phyloP scores from a whole-genome alignment of 2,113 vertebrate species.

The Rhegmatorhina hoffmannsi region DNA sequence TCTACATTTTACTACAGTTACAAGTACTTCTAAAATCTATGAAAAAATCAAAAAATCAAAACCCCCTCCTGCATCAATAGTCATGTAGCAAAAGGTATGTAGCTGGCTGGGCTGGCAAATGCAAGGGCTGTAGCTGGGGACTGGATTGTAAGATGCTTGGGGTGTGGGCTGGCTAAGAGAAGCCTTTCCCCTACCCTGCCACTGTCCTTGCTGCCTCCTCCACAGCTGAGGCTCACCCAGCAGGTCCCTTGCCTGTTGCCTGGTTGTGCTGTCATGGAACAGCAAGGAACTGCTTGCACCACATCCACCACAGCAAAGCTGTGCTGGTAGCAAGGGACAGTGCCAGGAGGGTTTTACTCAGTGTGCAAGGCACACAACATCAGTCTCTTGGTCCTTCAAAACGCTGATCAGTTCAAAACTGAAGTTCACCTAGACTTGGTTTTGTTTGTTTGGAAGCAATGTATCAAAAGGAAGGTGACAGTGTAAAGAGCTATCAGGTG shows the following conservation, averaged over 20 bases:
- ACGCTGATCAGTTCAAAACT: not conserved
- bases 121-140: not conserved
- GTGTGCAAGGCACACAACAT: not conserved
- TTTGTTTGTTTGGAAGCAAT: not conserved
- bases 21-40: too few species aligned
- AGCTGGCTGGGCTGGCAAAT: not conserved
- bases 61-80: too few species aligned
- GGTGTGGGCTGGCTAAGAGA: not conserved
- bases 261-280: not conserved
- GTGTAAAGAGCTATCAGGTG: not conserved
- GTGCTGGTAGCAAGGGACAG: accelerated
- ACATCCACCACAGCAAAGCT: not conserved
- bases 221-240: accelerated
- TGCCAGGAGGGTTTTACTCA: accelerated
- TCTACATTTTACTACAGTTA: too few species aligned
- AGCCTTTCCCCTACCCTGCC: accelerated
- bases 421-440: not conserved
- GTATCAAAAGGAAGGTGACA: not conserved
- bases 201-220: not conserved
- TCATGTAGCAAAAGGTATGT: accelerated
- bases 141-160: not conserved
- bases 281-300: not conserved
- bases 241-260: not conserved
- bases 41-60: too few species aligned
- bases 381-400: not conserved